Evolutionary conservation across 1,140 invertebrate species (phyloP), one percentile per base, ranked within the genome.

Genomic region (Cecropterus lyciades): DNA sequence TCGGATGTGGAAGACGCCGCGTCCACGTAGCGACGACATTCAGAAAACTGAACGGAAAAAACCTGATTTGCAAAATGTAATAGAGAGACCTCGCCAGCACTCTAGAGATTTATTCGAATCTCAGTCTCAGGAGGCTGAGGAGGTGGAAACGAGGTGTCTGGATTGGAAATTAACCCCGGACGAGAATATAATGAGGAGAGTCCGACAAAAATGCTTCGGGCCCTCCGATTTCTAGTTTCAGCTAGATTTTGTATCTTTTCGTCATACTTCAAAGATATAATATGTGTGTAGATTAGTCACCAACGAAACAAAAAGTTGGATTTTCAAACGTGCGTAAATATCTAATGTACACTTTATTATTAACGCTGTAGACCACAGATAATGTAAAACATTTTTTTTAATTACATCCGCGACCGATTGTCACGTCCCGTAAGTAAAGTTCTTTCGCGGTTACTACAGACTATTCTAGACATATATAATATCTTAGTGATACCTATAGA

Each of bases 101-200:
- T 92, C 89, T 5, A 75, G 78, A 68, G 89, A 92, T 65, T 55
- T 92, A 14, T 92, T 92, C 66, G 89, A 91, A 48, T 85, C 89
- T 11, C 84, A 87, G 57, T 85, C 87, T 14, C 85, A 85, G 53
- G 89, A 86, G 11, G 40, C 65, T 13, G 85, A 87, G 3, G 82
- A 85, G 16, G 14, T 59, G 5, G 73, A 82, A 20, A 60, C 74
- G 7, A 86, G 67, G 40, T 70, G 74, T 20, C 62, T 83, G 1
- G 77, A 87, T 15, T 87, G 84, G 82, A 87, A 82, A 70, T 56
- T 87, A 16, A 88, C 78, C 17, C 84, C 84, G 1, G 82, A 88
- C 43, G 79, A 85, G 33, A 81, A 76, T 55, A 75, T 89, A 42
- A 83, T 91, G 16, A 83, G 80, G 55, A 72, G 77, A 45, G 73